Evolutionary conservation across 2,888 invertebrate species (phyloP), one percentile per base, ranked within the genome.

Genomic region (Lycia hirtaria): DNA sequence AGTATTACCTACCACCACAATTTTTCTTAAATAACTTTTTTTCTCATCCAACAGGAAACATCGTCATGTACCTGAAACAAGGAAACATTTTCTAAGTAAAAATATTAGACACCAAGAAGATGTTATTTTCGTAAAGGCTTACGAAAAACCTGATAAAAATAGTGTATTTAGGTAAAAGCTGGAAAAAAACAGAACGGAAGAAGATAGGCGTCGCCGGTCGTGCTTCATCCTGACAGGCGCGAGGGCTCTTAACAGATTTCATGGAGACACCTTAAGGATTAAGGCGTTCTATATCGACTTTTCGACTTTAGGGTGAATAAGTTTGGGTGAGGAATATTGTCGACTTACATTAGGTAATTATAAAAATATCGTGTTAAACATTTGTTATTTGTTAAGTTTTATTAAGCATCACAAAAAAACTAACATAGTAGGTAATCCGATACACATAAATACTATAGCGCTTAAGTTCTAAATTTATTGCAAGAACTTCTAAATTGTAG

Each of bases 181-280:
- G 28, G 22, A 49, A 56, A 49, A 48, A 51, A 64, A 68, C 65
- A 57, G 63, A 64, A 64, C 47, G 51, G 62, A 62, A 65, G 62
- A 59, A 67, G 67, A 65, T 73, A 68, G 72, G 71, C 71, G 73
- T 62, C 41, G 60, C 62, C 64, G 63, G 62, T 61, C 69, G 67
- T 74, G 62, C 65, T 62, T 75, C 74, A 77, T 75, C 75, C 72
- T 55, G 62, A 68, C 59, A 65, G 68, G 64, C 64, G 67, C 64
- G 71, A 65, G 60, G 60, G 56, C 60, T 58, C 60, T 67, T 72
- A 72, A 75, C 71, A 73, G 72, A 78, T 78, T 80, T 81, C 72
- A 78, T 75, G 72, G 67, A 69, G 65, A 64, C 64, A 58, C 63
- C 62, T 65, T 49, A 40, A 47, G 59, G 68, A 69, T 70, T 68